These are phyloP conservation scores for Salarias fasciatus DNA, from an alignment of 2,797 vertebrate species.

Conservation along the genomic window DNA sequence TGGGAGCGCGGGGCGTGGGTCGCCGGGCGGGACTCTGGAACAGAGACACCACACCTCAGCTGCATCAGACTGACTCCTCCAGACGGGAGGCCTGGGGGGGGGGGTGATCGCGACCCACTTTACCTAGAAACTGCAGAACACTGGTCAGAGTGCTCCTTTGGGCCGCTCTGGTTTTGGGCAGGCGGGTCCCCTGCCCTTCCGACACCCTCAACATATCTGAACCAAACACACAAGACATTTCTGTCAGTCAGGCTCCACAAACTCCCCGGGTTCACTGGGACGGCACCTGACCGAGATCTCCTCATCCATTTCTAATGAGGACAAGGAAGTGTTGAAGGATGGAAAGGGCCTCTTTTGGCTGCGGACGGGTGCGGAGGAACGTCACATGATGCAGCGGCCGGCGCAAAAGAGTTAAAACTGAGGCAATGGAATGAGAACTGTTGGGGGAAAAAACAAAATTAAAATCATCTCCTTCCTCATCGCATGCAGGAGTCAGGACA, in stretches of 20 bases:
- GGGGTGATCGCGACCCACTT: constrained; percentile 36
- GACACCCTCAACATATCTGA: constrained; percentile 94
- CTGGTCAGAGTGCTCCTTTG: constrained; percentile 93
- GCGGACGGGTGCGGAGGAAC: constrained; percentile 1
- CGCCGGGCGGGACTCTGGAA: constrained; percentile 93
- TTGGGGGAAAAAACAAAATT: constrained; percentile 23
- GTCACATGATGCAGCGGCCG: constrained; percentile 7
- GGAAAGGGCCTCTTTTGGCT: constrained; percentile 9
- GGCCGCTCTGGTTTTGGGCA: constrained; percentile 90
- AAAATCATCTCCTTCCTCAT: constrained; percentile 13
- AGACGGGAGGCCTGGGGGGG: too few species aligned
- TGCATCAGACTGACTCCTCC: constrained; percentile 28
- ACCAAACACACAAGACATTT: constrained; percentile 69
- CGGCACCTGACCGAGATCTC: not conserved
- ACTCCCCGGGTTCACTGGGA: not conserved
- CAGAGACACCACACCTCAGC: constrained; percentile 64
- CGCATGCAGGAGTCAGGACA: constrained; percentile 56
- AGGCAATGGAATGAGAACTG: constrained; percentile 21
- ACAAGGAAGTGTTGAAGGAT: constrained; percentile 1
- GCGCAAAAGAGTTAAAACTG: constrained; percentile 1
- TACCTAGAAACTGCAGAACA: constrained; percentile 96
- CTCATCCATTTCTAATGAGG: not conserved
- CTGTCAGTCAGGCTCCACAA: constrained; percentile 23
- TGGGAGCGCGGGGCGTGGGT: constrained; percentile 87
- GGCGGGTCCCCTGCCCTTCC: constrained; percentile 89